phyloP scores from a whole-genome alignment of 23 tunicate species.

The Halocynthia aurantium region DNA sequence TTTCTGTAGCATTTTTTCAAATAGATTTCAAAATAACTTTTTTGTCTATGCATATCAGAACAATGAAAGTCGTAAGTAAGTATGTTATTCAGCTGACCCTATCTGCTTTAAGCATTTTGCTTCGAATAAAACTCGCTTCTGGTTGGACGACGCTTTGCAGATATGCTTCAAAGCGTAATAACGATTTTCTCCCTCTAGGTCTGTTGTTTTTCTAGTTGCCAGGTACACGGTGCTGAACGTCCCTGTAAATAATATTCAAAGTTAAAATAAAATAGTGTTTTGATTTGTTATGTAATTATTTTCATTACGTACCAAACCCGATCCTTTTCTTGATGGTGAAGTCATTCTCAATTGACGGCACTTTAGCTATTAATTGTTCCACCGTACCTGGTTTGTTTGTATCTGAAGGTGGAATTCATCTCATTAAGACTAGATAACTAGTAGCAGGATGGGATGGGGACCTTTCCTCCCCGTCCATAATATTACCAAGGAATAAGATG shows the following conservation, averaged over 20 bases:
- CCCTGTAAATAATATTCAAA: slow-evolving; percentile 27
- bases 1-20: too few species aligned
- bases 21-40: too few species aligned
- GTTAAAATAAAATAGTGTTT: not conserved
- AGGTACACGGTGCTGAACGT: slow-evolving; percentile 88
- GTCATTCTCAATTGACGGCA: slow-evolving; percentile 51
- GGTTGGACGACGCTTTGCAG: slow-evolving; percentile 54
- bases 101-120: slow-evolving; percentile 68
- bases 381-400: slow-evolving; percentile 15
- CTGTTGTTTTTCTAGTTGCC: slow-evolving; percentile 31
- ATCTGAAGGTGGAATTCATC: not conserved
- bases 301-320: slow-evolving; percentile 52
- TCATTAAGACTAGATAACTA: too few species aligned
- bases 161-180: slow-evolving; percentile 77
- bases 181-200: slow-evolving; percentile 24
- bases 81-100: slow-evolving; percentile 34
- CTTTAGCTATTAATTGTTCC: slow-evolving; percentile 10
- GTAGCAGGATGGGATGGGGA: too few species aligned
- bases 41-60: too few species aligned
- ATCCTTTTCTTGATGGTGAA: slow-evolving; percentile 51
- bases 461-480: too few species aligned
- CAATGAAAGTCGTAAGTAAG: too few species aligned
- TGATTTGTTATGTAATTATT: not conserved
- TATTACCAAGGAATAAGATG: too few species aligned
- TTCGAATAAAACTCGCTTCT: slow-evolving; percentile 63